These are phyloP conservation scores for Aproaerema taeniolella DNA, from an alignment of 2,888 invertebrate species.

Conservation along the genomic window DNA sequence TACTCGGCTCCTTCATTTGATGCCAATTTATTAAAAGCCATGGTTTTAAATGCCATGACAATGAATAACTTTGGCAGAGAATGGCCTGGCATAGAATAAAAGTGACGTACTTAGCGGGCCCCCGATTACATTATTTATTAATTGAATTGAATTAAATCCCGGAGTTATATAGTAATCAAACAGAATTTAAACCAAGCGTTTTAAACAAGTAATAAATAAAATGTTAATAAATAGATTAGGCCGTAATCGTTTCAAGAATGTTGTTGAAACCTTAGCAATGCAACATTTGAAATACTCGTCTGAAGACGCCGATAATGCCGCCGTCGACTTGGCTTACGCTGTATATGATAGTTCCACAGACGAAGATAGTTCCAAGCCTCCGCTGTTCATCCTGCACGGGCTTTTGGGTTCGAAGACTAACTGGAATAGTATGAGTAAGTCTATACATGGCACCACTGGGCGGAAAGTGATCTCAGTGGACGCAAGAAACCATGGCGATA, in stretches of 20 bases:
- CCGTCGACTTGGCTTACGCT: conserved; percentile 82
- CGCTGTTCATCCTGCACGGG: conserved; percentile 90
- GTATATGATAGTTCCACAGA: conserved; percentile 52
- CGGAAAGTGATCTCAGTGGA: conserved; percentile 91
- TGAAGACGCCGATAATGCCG: conserved; percentile 52
- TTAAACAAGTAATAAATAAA: too few relatives aligned
- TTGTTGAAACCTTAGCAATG: conserved; percentile 24
- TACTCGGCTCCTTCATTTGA: too few relatives aligned
- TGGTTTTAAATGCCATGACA: too few relatives aligned
- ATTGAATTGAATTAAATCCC: too few relatives aligned
- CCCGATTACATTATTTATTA: too few relatives aligned
- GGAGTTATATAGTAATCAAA: too few relatives aligned
- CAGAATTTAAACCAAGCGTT: too few relatives aligned
- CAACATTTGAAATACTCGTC: conserved; percentile 37
- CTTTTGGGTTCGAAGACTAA: conserved; percentile 95
- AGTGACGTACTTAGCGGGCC: too few relatives aligned
- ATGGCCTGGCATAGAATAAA: too few relatives aligned
- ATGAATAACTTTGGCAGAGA: too few relatives aligned
- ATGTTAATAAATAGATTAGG: conserved; percentile 43
- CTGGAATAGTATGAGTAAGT: conserved; percentile 92
- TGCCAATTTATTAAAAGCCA: too few relatives aligned
- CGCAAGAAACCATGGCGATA: conserved; percentile 96
- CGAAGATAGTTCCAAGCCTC: conserved; percentile 52
- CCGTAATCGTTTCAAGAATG: conserved; percentile 31
- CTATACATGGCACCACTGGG: conserved; percentile 80